Evolutionary conservation across 2,113 vertebrate species (phyloP), one percentile per base, ranked within the genome.

Genomic region (Clupea harengus): DNA sequence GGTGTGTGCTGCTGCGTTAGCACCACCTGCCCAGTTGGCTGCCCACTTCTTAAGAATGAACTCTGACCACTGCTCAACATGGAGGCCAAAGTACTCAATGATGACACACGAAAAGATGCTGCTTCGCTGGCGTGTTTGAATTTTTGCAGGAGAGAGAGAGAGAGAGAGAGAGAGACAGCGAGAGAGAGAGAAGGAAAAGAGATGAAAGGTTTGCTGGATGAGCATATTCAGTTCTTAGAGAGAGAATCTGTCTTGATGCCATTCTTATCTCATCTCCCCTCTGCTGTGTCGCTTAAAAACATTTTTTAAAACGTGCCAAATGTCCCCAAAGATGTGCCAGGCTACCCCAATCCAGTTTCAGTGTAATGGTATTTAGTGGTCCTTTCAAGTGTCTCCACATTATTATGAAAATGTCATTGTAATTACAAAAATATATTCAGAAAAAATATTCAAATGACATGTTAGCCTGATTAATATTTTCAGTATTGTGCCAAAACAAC

Each of bases 181-280:
- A 75, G 67, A 39, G 67, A 75, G 32, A 44, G 72, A 32, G 28
- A 39, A 32, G 28, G 22, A 44, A 11, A 11, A 78, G 28, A 78
- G 72, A 78, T 78, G 72, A 78, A 52, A 86, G 67, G 82, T 15
- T 52, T 83, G 3, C 4, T 47, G 86, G 72, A 87, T 84, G 82
- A 81, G 86, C 86, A 84, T 67, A 67, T 87, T 86, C 50, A 52
- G 46, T 52, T 72, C 25, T 57, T 64, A 47, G 6, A 67, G 28
- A 17, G 28, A 78, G 28, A 78, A 78, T 78, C 28, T 39, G 72
- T 78, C 72, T 78, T 78, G 72, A 78, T 32, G 13, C 28, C 72
- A 78, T 11, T 78, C 72, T 78, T 32, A 78, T 78, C 28, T 78
- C 32, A 72, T 11, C 28, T 78, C 72, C 39, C 28, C 72, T 39